phyloP scores from a whole-genome alignment of 2,888 invertebrate genomes.

The Acanthosoma haemorrhoidale region DNA sequence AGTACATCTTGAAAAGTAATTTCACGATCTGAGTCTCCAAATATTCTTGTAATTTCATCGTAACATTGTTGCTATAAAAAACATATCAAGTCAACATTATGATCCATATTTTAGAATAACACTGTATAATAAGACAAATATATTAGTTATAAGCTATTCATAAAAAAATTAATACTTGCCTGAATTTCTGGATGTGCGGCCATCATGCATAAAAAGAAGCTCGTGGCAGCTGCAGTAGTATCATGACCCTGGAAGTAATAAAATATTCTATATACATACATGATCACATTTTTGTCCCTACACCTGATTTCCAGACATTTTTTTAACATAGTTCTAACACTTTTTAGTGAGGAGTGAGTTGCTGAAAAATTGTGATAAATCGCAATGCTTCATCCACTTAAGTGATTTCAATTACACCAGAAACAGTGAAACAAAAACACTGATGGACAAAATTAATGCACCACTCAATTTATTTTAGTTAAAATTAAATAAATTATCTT shows the following conservation, averaged over 20 bases:
- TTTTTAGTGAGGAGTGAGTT: too few species aligned
- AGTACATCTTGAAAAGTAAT: slow-evolving; percentile 74
- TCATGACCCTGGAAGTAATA: slow-evolving; percentile 60
- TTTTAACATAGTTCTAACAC: too few species aligned
- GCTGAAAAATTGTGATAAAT: too few species aligned
- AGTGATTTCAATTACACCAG: too few species aligned
- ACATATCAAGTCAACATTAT: background rate
- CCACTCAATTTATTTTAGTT: too few species aligned
- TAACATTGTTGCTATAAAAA: slow-evolving; percentile 56
- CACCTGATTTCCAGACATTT: too few species aligned
- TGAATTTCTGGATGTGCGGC: slow-evolving; percentile 69
- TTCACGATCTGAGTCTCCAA: slow-evolving; percentile 68
- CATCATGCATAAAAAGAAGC: slow-evolving; percentile 73
- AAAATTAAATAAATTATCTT: too few species aligned
- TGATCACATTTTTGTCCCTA: too few species aligned
- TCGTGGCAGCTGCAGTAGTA: slow-evolving; percentile 75
- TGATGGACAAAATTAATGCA: too few species aligned
- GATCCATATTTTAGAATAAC: background rate
- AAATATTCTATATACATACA: too few species aligned
- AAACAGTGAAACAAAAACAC: too few species aligned
- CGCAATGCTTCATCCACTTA: too few species aligned
- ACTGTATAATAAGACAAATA: background rate
- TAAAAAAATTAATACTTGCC: slow-evolving; percentile 41
- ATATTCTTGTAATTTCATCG: slow-evolving; percentile 68
- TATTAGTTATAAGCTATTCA: background rate